A percentile compares a stretch with the other conserved stretches of the same genome.
Evolutionary conservation across 2,888 invertebrate genomes (phyloP).

Genomic region (Oithona nana): DNA sequence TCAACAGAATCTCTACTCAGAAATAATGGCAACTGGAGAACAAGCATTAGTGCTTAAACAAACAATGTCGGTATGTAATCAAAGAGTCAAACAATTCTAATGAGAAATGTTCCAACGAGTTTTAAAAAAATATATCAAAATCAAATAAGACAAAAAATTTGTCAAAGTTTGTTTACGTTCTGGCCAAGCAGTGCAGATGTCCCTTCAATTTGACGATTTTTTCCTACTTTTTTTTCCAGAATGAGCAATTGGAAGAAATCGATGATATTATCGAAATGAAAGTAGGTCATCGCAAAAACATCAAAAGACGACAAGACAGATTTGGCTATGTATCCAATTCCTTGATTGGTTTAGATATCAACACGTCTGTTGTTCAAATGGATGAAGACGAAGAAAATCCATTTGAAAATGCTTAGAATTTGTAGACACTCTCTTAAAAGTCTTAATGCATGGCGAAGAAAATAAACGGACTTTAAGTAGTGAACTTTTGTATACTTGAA

Average conservation of each 20-base stretch:
- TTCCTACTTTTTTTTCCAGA: conserved; percentile 44
- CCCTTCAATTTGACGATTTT: no score
- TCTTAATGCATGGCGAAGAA: no score
- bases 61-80: conserved; percentile 10
- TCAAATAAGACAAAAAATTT: no score
- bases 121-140: no score
- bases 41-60: conserved; percentile 59
- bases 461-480: no score
- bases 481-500: no score
- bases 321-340: conserved; percentile 15
- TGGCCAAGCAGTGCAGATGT: no score
- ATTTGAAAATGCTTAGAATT: no score
- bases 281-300: conserved; percentile 56
- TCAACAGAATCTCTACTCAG: conserved; percentile 74
- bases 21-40: conserved; percentile 74
- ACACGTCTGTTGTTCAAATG: conserved; percentile 1
- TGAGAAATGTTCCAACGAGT: not conserved
- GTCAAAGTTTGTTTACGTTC: no score
- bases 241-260: conserved; percentile 82
- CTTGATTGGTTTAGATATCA: conserved; percentile 7
- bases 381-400: conserved; percentile 11
- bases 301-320: conserved; percentile 42
- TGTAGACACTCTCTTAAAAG: no score
- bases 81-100: not conserved
- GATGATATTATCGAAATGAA: conserved; percentile 81